A percentile compares a stretch with the other conserved stretches of the same genome.
Conservation (phyloP, 23 tunicate genomes). For the Oikopleura albicans region DNA sequence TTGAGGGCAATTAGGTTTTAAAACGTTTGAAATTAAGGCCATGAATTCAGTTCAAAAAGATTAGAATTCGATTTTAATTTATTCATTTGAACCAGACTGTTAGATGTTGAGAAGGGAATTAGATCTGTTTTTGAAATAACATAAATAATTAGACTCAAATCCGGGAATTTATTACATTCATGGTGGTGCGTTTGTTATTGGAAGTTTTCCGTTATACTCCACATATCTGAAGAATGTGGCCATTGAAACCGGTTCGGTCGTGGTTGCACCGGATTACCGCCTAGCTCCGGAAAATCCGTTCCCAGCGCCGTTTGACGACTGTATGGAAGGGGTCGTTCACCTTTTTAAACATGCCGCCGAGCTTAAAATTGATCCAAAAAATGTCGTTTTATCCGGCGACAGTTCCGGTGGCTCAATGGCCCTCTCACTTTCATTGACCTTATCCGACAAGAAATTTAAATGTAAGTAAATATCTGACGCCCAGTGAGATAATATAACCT, state of each 20-base stretch:
- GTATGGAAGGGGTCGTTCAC: not conserved
- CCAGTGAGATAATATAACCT: too few species aligned
- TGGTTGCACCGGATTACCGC: not conserved
- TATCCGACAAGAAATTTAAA: not conserved
- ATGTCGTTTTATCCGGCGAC: not conserved
- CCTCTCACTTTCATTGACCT: not conserved
- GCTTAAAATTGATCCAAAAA: not conserved
- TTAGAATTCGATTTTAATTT: too few species aligned
- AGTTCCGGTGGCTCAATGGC: not conserved
- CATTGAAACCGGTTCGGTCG: not conserved
- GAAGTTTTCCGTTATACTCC: not conserved
- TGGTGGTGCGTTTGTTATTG: not conserved
- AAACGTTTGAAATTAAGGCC: too few species aligned
- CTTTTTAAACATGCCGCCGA: not conserved
- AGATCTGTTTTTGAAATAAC: too few species aligned
- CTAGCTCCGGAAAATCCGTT: not conserved
- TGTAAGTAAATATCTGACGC: not conserved
- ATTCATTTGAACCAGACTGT: too few species aligned
- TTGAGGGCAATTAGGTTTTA: too few species aligned
- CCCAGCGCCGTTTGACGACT: not conserved
- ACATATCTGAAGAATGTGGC: not conserved
- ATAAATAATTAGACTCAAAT: too few species aligned
- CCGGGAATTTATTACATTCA: not conserved
- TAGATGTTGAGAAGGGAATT: too few species aligned
- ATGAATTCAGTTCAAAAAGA: too few species aligned